Evolutionary conservation across 2,888 invertebrate genomes (phyloP), one percentile per base, ranked within the genome.

Genomic region (Cosmia pyralina): DNA sequence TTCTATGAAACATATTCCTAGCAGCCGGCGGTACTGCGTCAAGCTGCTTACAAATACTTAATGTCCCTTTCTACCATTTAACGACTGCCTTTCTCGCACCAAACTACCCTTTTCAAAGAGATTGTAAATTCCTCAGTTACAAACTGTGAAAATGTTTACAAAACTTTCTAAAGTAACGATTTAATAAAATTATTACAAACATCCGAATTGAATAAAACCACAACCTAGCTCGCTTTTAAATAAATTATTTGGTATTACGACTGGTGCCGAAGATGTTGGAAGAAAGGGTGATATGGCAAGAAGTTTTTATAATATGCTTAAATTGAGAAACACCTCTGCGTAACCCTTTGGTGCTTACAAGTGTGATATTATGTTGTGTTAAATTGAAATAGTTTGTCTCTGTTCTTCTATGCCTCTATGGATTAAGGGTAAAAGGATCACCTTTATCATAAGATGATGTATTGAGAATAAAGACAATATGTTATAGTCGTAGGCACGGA

Each of bases 221-320:
- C 55, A 75, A 64, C 79, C 69, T 72, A 48, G 52, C 28, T 68
- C n/a, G 57, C 75, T 79, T 83, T 79, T 65, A 72, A 79, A 72
- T 67, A 82, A 79, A 83, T 75, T 57, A 72, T 53, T 63, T 72
- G 69, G 22, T 69, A 70, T 83, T 72, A 70, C 41, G 50, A 67
- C 67, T 55, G 17, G 2, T 7, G 19, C 34, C 52, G 10, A 34
- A 7, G 79, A 82, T 60, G 5, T 58, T 22, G 5, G 64, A 74
- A 82, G 53, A 1, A 34, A 19, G 1, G 7, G 19, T 17, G 70
- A 68, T 66, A 22, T 28, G 62, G 28, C 8, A 48, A 11, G 4
- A 7, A 4, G 34, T 57, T 55, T 15, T 15, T 15, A 7, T 15
- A 17, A 7, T 15, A 17, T 28, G 55, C 17, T 17, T 55, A 7